Evolutionary conservation across 1,140 invertebrate genomes (phyloP).

Genomic region (Lepidurus apus): DNA sequence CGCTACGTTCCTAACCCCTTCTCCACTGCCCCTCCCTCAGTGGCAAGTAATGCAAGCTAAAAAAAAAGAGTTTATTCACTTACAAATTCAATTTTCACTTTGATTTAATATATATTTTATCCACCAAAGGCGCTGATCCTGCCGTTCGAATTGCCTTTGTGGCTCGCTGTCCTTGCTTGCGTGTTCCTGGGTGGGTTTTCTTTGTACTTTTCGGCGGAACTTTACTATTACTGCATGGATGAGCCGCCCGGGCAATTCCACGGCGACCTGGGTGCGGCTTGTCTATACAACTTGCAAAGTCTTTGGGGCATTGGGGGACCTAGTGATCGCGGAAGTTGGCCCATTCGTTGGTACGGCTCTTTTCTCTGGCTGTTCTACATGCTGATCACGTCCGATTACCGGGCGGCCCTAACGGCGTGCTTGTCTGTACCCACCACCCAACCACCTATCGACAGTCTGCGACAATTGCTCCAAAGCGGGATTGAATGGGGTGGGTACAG

Average conservation of each 20-base stretch:
- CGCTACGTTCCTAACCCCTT: not conserved
- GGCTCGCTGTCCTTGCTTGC: constrained; percentile 31
- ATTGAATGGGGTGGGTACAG: constrained; percentile 12
- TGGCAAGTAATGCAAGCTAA: constrained; percentile 4
- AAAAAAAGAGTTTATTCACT: not conserved
- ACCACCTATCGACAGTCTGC: constrained; percentile 20
- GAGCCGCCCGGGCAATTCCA: constrained; percentile 31
- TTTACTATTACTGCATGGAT: not conserved
- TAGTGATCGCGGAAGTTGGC: constrained; percentile 20
- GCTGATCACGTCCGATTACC: constrained; percentile 24
- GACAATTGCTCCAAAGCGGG: constrained; percentile 7
- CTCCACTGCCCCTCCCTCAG: not conserved
- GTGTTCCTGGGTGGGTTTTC: constrained; percentile 29
- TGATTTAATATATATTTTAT: not conserved
- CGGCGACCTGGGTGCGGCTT: constrained; percentile 28
- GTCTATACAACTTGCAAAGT: constrained; percentile 36
- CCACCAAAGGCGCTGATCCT: not conserved
- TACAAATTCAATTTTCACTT: too few relatives aligned
- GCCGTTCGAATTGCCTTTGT: constrained; percentile 31
- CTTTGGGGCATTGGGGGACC: constrained; percentile 25
- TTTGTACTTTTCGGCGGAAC: not conserved
- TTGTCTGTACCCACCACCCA: constrained; percentile 24
- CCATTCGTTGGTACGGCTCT: not conserved
- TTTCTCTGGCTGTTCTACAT: constrained; percentile 21
- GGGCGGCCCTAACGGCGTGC: constrained; percentile 16